These are phyloP conservation scores for Seira ritae DNA, from an alignment of 2,888 invertebrate genomes.

Conservation along the genomic window DNA sequence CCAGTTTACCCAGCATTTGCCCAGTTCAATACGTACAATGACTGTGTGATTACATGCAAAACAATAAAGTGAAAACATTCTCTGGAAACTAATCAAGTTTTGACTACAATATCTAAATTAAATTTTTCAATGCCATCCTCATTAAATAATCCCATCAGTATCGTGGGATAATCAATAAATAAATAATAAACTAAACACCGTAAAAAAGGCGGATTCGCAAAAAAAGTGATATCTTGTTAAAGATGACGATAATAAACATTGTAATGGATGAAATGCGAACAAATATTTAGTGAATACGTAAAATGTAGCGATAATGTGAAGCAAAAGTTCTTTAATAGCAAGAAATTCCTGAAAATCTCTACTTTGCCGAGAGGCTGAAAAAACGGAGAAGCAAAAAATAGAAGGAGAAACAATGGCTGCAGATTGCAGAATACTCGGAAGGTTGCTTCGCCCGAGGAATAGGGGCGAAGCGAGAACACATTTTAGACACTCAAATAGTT, in stretches of 20 bases:
- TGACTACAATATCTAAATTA: neutral
- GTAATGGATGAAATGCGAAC: conserved; percentile 9
- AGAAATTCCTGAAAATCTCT: too few species aligned
- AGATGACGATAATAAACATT: neutral
- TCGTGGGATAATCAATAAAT: conserved; percentile 33
- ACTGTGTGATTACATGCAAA: too few species aligned
- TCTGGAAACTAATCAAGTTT: neutral
- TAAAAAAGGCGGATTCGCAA: too few species aligned
- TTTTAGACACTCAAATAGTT: neutral
- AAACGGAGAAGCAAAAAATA: neutral
- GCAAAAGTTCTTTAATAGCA: neutral
- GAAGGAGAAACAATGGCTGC: conserved; percentile 34
- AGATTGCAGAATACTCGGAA: conserved; percentile 43
- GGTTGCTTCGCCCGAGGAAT: neutral
- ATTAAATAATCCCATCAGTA: neutral
- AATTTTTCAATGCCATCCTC: neutral
- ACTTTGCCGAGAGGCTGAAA: neutral
- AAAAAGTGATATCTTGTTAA: too few species aligned
- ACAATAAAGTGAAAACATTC: neutral
- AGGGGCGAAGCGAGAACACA: neutral
- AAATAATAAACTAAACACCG: neutral
- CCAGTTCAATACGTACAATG: neutral
- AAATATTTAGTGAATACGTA: conserved; percentile 16
- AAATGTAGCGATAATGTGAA: neutral
- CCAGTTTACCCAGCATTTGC: neutral